phyloP scores from a whole-genome alignment of 2,797 vertebrate species.

The Esox lucius region DNA sequence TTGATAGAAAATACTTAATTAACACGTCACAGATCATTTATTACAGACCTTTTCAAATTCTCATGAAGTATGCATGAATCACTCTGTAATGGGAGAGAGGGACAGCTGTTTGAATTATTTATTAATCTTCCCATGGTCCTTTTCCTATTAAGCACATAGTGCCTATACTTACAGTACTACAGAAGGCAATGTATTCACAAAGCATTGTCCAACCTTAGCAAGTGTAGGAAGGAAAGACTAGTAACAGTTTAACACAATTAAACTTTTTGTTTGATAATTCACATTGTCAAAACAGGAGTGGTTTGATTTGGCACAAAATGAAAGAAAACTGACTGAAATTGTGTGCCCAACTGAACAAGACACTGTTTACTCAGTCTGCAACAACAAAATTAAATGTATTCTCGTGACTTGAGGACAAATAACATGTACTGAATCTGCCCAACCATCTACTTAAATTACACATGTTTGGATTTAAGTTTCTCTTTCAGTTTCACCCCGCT shows the following conservation, averaged over 20 bases:
- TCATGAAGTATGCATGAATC: slow-evolving; percentile 51
- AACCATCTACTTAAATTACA: background rate
- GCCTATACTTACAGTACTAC: background rate
- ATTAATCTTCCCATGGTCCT: background rate
- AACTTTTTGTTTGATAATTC: background rate
- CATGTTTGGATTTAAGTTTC: background rate
- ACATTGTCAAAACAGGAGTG: background rate
- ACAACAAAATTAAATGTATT: background rate
- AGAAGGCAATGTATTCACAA: background rate
- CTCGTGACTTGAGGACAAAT: background rate
- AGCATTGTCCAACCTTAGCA: slow-evolving; percentile 1
- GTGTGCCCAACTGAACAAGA: background rate
- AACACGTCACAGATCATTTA: slow-evolving; percentile 57
- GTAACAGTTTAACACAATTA: background rate
- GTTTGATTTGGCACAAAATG: background rate
- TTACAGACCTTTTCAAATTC: slow-evolving; percentile 33
- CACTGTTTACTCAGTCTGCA: background rate
- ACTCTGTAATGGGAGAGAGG: slow-evolving; percentile 17
- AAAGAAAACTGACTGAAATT: background rate
- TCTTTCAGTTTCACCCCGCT: background rate
- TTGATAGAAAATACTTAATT: slow-evolving; percentile 62
- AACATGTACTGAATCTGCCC: background rate
- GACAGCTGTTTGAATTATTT: background rate
- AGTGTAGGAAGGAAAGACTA: background rate
- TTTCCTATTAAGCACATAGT: background rate